Conservation (phyloP, 2,113 vertebrate genomes). For the Chlorodrepanis virens region DNA sequence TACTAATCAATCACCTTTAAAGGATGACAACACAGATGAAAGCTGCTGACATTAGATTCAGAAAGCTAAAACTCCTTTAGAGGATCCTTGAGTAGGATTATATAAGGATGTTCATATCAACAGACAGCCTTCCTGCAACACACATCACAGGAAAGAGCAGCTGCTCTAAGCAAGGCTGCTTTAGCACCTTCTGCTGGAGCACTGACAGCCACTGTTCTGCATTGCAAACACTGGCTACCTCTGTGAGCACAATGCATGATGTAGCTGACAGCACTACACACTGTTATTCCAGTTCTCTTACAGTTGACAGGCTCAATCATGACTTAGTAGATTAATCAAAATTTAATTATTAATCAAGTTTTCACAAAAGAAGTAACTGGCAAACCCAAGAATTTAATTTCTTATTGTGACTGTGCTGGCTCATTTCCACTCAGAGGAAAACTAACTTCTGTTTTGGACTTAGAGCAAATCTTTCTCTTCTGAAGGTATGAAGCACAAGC, state of each 20-base stretch:
- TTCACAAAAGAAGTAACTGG: neutral
- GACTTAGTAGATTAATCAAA: neutral
- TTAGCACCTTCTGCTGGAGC: neutral
- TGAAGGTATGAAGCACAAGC: neutral
- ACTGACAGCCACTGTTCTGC: neutral
- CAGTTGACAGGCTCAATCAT: neutral
- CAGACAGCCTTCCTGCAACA: neutral
- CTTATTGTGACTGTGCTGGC: neutral
- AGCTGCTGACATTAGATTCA: neutral
- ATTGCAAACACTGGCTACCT: fast-evolving
- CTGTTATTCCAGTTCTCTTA: neutral
- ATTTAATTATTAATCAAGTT: neutral
- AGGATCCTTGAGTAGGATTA: neutral
- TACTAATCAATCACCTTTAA: neutral
- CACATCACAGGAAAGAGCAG: neutral
- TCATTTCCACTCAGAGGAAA: neutral
- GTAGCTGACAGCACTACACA: neutral
- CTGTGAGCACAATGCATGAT: fast-evolving
- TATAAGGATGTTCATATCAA: neutral
- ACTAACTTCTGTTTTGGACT: neutral
- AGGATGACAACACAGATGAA: neutral
- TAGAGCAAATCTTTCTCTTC: neutral
- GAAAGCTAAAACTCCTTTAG: neutral
- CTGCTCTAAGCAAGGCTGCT: neutral
- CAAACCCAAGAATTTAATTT: neutral